phyloP scores from a whole-genome alignment of 2,113 vertebrate species.

The Calidris pygmaea region DNA sequence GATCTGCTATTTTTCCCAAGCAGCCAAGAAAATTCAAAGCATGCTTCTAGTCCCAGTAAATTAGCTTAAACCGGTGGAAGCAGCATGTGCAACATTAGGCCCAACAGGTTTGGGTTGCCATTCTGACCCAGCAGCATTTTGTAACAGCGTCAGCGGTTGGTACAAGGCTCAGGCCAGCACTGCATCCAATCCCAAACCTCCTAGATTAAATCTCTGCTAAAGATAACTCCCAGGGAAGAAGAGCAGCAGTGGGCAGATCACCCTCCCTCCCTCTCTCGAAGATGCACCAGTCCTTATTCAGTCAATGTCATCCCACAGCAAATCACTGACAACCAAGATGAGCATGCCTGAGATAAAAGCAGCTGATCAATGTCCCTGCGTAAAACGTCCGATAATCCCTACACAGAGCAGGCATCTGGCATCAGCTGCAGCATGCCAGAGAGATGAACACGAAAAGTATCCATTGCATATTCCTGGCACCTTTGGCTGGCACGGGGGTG shows the following conservation, averaged over 20 bases:
- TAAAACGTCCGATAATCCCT: conserved; percentile 30
- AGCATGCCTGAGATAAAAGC: neutral
- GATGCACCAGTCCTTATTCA: conserved; percentile 60
- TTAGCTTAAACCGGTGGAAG: neutral
- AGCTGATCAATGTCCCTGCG: conserved; percentile 39
- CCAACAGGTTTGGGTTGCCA: neutral
- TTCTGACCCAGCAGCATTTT: neutral
- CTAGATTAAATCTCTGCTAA: conserved; percentile 39
- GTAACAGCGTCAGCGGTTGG: fast-evolving
- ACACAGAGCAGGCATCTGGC: neutral
- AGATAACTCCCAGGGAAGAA: conserved; percentile 53
- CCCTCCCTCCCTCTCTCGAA: conserved; percentile 5
- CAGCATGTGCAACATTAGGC: neutral
- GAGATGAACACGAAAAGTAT: neutral
- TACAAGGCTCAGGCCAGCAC: neutral
- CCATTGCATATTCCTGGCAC: conserved; percentile 35
- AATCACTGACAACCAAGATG: conserved; percentile 20
- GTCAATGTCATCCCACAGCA: conserved; percentile 51
- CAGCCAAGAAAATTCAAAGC: neutral
- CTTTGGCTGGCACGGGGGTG: neutral
- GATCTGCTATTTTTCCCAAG: neutral
- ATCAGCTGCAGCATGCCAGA: neutral
- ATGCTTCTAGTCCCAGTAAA: neutral
- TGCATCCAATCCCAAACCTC: neutral
- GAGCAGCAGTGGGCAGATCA: conserved; percentile 14